These are phyloP conservation scores for Gymnopithys bicolor DNA, from an alignment of 2,797 vertebrate species.

Conservation along the genomic window DNA sequence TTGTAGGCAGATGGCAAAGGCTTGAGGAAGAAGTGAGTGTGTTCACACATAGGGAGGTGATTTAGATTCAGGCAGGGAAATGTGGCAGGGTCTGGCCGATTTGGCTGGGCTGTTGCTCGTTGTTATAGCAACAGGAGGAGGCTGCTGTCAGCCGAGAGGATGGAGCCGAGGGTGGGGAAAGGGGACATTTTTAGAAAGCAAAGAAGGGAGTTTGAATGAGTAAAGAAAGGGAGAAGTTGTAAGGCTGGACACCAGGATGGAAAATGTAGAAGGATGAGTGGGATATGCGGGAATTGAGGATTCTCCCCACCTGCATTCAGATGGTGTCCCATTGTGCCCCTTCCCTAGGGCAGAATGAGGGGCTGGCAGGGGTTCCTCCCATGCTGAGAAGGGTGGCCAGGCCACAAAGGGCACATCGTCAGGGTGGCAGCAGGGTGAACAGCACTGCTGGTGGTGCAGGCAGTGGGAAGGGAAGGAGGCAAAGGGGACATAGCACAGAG, in stretches of 20 bases:
- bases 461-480: not conserved
- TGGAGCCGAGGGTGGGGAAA: not conserved
- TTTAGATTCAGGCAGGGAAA: conserved; percentile 21
- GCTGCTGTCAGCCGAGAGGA: not conserved
- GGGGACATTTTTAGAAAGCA: not conserved
- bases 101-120: conserved; percentile 38
- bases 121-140: conserved; percentile 55
- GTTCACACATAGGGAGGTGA: not conserved
- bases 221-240: not conserved
- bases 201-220: not conserved
- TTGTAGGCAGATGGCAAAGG: conserved; percentile 2
- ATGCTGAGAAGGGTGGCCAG: not conserved
- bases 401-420: not conserved
- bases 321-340: accelerated
- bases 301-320: not conserved
- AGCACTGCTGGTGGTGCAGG: accelerated
- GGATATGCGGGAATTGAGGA: not conserved
- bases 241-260: not conserved
- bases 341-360: accelerated
- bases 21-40: not conserved
- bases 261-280: accelerated
- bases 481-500: not conserved
- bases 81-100: not conserved
- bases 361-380: not conserved
- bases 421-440: not conserved